Base-by-base conservation (phyloP, 2,113 vertebrate genomes). In the Pardalotus punctatus region DNA sequence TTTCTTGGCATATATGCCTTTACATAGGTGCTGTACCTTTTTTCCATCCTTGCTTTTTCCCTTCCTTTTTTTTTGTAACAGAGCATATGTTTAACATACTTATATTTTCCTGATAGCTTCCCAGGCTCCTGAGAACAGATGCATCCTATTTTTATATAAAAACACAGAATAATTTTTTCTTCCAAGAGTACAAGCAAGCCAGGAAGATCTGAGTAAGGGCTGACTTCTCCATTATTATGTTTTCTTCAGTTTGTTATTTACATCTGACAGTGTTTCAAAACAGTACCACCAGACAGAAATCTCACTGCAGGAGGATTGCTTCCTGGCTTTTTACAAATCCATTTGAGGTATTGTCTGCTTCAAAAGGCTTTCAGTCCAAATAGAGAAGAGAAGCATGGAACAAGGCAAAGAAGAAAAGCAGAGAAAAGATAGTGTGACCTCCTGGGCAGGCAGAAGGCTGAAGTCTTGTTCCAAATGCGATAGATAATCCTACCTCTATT, bases 181-280 rank as follows among this genome's bases (percentile, higher is more conserved):
- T 82, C 21, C 64, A 94, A 84, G 70, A 79, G 22, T 43, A 47
- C 14, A 28, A 60, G 17, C 54, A 69, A 87, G 23, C 61, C 51
- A 12, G 25, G 31, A 93, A 72, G 61, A 79, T 76, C 35, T 88
- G 36, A 69, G 24, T 85, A 67, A 87, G 28, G 48, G 31, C 48
- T 72, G 74, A 85, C 57, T 96, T 87, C 76, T 86, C 23, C 5
- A 5, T 80, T 93, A 67, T 81, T 87, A 19, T 87, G 45, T 82
- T 94, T 92, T 85, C 33, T 92, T 88, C 58, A 21, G 13, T 57
- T 90, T 93, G 78, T 92, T 96, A 76, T 92, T 96, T 96, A 79
- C 51, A 60, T 91, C 81, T 97, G 90, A 93, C 69, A 83, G 21
- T 90, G 66, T 93, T 92, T 95, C 88, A 65, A 85, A 95, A 94